Evolutionary conservation across 2,113 vertebrate species (phyloP).

Genomic region (Apaloderma vittatum): DNA sequence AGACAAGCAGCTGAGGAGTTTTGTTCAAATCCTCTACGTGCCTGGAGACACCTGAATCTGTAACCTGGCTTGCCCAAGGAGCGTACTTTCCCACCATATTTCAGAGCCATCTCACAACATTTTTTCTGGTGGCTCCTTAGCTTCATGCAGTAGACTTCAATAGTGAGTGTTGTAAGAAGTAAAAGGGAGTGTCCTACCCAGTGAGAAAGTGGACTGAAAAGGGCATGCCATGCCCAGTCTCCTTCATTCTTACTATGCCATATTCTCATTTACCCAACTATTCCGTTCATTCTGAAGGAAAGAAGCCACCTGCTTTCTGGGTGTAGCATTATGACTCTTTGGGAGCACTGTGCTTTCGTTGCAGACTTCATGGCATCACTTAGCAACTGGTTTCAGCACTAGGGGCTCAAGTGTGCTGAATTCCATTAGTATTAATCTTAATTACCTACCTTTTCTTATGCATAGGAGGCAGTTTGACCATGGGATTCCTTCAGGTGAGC

Average conservation of each 20-base stretch:
- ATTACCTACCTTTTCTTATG: not conserved
- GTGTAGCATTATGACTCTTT: not conserved
- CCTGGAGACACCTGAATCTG: not conserved
- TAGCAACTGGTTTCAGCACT: not conserved
- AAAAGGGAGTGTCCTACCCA: not conserved
- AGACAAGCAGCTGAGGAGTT: not conserved
- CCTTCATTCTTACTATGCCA: not conserved
- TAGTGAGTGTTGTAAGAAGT: not conserved
- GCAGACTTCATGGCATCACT: not conserved
- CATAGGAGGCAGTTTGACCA: not conserved
- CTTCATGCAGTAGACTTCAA: not conserved
- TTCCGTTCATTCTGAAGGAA: not conserved
- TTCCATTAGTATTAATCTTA: not conserved
- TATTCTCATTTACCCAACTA: not conserved
- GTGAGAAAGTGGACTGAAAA: not conserved
- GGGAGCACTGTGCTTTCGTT: not conserved
- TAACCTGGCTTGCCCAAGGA: rapidly evolving
- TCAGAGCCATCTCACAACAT: not conserved
- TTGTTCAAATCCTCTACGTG: not conserved
- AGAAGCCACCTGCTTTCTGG: not conserved
- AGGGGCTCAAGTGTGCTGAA: not conserved
- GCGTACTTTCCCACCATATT: not conserved
- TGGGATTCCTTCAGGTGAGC: not conserved
- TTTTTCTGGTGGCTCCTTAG: not conserved
- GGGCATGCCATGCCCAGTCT: not conserved